Percentiles rank a stretch among this genome's conserved stretches.
Evolutionary conservation across 1,140 invertebrate genomes (phyloP).

Genomic region (Gyrodactylus bullatarudis): DNA sequence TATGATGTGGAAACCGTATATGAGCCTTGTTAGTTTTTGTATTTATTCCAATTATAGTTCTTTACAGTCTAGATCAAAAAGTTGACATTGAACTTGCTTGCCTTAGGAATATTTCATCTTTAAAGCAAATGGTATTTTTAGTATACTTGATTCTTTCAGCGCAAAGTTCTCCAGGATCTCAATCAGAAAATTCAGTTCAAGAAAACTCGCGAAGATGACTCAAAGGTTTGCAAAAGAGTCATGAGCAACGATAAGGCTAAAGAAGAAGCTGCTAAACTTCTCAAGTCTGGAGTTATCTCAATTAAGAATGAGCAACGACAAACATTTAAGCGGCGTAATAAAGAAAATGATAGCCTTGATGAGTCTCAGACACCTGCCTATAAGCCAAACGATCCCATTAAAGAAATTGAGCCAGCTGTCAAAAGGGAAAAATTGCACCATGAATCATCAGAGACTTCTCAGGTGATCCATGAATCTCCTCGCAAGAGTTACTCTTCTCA

Average conservation of each 20-base stretch:
- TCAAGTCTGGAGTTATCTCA: not conserved
- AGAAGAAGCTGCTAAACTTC: not conserved
- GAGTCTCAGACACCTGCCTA: not conserved
- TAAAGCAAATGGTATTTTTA: not conserved
- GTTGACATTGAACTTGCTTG: not conserved
- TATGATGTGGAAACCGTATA: not conserved
- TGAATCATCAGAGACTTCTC: not conserved
- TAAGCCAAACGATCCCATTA: not conserved
- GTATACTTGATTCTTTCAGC: not conserved
- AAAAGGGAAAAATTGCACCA: not conserved
- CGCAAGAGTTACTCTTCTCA: not conserved
- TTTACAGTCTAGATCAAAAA: not conserved
- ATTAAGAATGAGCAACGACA: not conserved
- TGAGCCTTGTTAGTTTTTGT: not conserved
- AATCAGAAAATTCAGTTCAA: not conserved
- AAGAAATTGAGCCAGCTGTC: not conserved
- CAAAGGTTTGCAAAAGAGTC: not conserved
- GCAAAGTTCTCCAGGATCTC: not conserved
- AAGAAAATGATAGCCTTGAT: not conserved
- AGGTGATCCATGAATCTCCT: not conserved
- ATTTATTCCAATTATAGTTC: not conserved
- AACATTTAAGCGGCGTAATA: not conserved
- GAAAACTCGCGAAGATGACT: not conserved
- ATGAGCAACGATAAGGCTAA: not conserved
- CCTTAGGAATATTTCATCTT: not conserved